phyloP scores from a whole-genome alignment of 2,797 vertebrate genomes.

The Halcyon leucocephala region DNA sequence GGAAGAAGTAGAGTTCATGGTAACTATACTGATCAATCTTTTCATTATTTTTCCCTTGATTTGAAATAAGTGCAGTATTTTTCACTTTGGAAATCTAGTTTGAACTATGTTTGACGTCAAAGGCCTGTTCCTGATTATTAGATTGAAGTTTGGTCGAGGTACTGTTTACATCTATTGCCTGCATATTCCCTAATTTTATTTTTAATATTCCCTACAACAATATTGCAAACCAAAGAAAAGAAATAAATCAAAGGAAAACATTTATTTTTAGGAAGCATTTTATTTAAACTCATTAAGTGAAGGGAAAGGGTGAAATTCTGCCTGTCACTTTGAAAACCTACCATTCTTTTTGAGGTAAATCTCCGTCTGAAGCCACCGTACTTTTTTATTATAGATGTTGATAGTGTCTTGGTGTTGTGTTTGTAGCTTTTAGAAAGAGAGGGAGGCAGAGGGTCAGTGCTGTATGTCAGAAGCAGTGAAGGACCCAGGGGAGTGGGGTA shows the following conservation, averaged over 20 bases:
- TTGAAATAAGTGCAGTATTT: neutral
- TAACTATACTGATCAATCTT: neutral
- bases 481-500: neutral
- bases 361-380: neutral
- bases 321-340: neutral
- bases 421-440: neutral
- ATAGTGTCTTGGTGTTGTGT: neutral
- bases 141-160: neutral
- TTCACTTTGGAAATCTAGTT: neutral
- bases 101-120: neutral
- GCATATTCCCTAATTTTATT: neutral
- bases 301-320: neutral
- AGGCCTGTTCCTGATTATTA: neutral
- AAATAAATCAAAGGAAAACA: neutral
- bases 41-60: neutral
- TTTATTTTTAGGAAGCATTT: neutral
- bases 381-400: neutral
- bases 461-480: neutral
- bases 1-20: neutral
- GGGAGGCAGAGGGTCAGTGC: neutral
- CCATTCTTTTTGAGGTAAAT: neutral
- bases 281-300: neutral
- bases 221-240: neutral
- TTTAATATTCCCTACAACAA: neutral
- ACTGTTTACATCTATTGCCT: neutral